Conservation (phyloP, 2,113 vertebrate genomes). For the Lasiurus cinereus region DNA sequence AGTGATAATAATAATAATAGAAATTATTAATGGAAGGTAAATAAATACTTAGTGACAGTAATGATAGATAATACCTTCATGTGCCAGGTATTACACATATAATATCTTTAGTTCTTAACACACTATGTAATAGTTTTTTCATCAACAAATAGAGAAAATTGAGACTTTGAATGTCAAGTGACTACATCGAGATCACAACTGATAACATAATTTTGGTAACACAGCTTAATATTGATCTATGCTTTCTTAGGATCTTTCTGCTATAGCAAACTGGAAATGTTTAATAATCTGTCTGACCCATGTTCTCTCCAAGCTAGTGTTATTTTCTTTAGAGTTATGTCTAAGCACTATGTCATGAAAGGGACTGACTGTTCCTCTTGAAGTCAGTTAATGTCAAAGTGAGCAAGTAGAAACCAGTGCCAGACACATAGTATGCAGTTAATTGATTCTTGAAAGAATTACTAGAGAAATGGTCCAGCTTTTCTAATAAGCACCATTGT, state of each 20-base stretch:
- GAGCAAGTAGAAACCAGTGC: background rate
- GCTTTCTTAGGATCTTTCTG: background rate
- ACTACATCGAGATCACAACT: background rate
- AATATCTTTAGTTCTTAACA: slow-evolving; percentile 22
- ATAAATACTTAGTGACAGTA: background rate
- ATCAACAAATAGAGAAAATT: background rate
- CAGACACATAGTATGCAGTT: background rate
- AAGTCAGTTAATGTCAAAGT: background rate
- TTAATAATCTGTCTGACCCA: background rate
- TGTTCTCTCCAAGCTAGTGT: background rate
- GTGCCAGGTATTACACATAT: background rate
- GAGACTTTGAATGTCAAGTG: background rate
- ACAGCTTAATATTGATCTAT: background rate
- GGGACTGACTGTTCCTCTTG: background rate
- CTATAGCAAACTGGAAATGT: background rate
- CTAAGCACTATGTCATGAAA: background rate
- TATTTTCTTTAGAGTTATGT: background rate
- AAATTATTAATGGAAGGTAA: background rate
- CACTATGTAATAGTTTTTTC: background rate
- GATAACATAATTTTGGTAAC: background rate
- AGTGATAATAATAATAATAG: background rate
- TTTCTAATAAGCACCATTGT: background rate
- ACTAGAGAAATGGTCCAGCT: background rate
- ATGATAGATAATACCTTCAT: background rate
- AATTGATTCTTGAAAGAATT: background rate